Percentiles rank a stretch among this genome's conserved stretches.
These are phyloP conservation scores for Nephrotoma appendiculata DNA, from an alignment of 2,888 invertebrate species.

Conservation along the genomic window DNA sequence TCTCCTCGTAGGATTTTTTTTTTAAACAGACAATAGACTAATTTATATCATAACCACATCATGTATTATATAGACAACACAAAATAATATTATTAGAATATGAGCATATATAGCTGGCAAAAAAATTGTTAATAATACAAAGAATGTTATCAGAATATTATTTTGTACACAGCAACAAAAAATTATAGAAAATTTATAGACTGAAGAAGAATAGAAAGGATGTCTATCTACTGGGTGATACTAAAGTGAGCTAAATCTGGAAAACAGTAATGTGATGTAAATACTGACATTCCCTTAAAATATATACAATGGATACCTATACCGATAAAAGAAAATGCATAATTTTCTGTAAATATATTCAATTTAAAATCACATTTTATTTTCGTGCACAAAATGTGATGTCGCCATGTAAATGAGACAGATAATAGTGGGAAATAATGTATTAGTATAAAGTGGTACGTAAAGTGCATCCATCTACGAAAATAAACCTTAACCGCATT, in stretches of 20 bases:
- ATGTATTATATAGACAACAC: not conserved
- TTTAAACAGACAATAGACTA: not conserved
- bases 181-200: not conserved
- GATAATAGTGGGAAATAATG: not conserved
- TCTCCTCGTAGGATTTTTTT: not conserved
- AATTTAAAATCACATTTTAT: not conserved
- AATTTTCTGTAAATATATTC: not conserved
- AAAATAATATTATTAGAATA: not conserved
- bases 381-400: not conserved
- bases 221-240: not conserved
- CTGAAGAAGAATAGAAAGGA: not conserved
- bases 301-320: too few species aligned
- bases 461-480: not conserved
- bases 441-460: not conserved
- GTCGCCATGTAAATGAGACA: not conserved
- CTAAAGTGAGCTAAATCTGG: too few species aligned
- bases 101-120: not conserved
- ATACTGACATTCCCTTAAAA: too few species aligned
- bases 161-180: not conserved
- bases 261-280: too few species aligned
- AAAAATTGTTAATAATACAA: not conserved
- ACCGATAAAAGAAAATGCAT: not conserved
- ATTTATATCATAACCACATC: not conserved
- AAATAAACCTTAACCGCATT: not conserved
- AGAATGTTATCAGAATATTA: not conserved